A percentile compares a stretch with the other conserved stretches of the same genome.
phyloP scores from a whole-genome alignment of 1,140 invertebrate species.

The Capitella teleta region DNA sequence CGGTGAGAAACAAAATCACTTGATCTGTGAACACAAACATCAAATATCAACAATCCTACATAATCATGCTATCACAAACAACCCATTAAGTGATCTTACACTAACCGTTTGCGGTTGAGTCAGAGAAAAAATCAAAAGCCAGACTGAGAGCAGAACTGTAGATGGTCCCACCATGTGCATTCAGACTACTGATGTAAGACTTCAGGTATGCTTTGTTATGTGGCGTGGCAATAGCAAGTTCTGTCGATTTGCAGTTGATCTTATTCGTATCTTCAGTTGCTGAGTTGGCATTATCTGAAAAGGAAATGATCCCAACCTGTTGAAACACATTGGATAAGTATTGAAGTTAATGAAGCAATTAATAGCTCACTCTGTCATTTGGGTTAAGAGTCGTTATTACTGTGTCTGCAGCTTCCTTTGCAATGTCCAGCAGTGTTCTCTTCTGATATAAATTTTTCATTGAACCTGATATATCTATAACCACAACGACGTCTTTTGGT shows the following conservation, averaged over 20 bases:
- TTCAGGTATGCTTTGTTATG: background rate
- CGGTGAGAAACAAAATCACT: slow-evolving; percentile 4
- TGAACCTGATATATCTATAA: slow-evolving; percentile 8
- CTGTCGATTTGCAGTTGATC: background rate
- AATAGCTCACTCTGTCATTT: slow-evolving; percentile 3
- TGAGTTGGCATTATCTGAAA: background rate
- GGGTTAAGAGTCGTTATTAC: slow-evolving; percentile 1
- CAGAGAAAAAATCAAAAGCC: background rate
- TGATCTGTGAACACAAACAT: background rate
- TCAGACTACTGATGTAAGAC: background rate
- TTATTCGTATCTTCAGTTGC: background rate
- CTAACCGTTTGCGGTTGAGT: too few relatives aligned
- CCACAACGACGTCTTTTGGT: slow-evolving; percentile 8
- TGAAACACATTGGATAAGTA: too few relatives aligned
- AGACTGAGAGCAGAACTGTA: background rate
- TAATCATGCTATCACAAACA: too few relatives aligned
- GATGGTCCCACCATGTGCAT: slow-evolving; percentile 1
- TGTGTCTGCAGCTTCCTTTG: background rate
- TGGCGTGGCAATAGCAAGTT: background rate
- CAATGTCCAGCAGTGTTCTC: background rate
- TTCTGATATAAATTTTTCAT: slow-evolving; percentile 2
- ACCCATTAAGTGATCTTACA: too few relatives aligned
- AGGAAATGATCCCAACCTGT: background rate
- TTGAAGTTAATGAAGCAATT: too few relatives aligned
- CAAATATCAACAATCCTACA: too few relatives aligned